Evolutionary conservation across 2,797 vertebrate genomes (phyloP).

Genomic region (Sebastes paucispinis): DNA sequence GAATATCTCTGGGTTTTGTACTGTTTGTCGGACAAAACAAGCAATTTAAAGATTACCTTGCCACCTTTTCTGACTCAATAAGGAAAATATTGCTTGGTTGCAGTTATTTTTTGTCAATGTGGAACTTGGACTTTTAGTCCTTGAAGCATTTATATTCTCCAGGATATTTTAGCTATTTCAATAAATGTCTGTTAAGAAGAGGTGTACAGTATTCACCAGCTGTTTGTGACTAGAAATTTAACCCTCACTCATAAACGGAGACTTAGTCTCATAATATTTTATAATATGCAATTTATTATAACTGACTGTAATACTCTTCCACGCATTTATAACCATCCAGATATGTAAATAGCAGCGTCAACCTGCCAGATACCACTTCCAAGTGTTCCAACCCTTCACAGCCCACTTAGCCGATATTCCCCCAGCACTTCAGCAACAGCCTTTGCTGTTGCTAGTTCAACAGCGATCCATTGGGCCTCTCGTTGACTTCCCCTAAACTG

Average conservation of each 20-base stretch:
- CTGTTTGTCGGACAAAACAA: neutral
- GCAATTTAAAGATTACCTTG: neutral
- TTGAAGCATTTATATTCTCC: neutral
- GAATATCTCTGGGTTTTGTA: neutral
- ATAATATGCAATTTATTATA: constrained; percentile 18
- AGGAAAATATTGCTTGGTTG: neutral
- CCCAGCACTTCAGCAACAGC: constrained; percentile 34
- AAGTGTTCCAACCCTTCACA: constrained; percentile 53
- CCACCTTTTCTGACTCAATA: neutral
- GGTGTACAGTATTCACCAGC: neutral
- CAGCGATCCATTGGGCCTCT: constrained; percentile 42
- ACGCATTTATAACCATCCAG: constrained; percentile 34
- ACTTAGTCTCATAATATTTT: neutral
- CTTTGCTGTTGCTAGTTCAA: constrained; percentile 58
- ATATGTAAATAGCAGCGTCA: constrained; percentile 55
- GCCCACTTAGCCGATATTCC: constrained; percentile 60
- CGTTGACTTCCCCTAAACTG: constrained; percentile 56
- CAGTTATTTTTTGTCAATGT: neutral
- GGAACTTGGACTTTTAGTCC: neutral
- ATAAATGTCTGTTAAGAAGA: neutral
- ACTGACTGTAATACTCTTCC: constrained; percentile 20
- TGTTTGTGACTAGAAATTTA: neutral
- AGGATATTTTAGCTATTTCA: neutral
- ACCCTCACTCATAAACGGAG: neutral
- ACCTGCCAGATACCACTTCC: constrained; percentile 41